A percentile compares a stretch with the other conserved stretches of the same genome.
phyloP scores from a whole-genome alignment of 2,888 invertebrate genomes.

The Diloba caeruleocephala region DNA sequence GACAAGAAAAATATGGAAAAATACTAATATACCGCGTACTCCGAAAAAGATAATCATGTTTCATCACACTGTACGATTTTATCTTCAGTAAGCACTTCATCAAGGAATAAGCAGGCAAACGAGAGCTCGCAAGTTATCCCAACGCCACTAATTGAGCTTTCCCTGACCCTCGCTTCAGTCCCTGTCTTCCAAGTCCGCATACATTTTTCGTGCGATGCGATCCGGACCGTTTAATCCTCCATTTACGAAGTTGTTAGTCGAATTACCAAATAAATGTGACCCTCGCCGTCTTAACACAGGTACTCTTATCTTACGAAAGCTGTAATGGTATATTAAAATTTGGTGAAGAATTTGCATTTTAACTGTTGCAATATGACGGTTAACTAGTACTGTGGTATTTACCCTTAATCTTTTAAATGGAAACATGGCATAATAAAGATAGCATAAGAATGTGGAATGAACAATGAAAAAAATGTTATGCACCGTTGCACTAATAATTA shows the following conservation, averaged over 20 bases:
- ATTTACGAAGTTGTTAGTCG: slow-evolving; percentile 58
- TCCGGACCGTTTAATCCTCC: slow-evolving; percentile 67
- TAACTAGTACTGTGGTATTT: background rate
- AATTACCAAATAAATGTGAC: slow-evolving; percentile 65
- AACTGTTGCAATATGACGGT: slow-evolving; percentile 20
- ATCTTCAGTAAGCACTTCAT: slow-evolving; percentile 48
- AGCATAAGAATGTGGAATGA: too few species aligned
- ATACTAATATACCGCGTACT: slow-evolving; percentile 1
- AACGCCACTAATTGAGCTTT: slow-evolving; percentile 62
- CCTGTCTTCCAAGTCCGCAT: slow-evolving; percentile 51
- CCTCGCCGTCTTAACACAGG: slow-evolving; percentile 54
- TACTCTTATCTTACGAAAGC: slow-evolving; percentile 56
- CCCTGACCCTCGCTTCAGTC: slow-evolving; percentile 16
- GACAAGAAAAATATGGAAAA: background rate
- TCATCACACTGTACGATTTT: slow-evolving; percentile 42
- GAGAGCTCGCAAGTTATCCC: slow-evolving; percentile 57
- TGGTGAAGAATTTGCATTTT: slow-evolving; percentile 30
- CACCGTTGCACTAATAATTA: too few species aligned
- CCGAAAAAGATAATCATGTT: slow-evolving; percentile 48
- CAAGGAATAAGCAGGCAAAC: slow-evolving; percentile 54
- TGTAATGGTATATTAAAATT: slow-evolving; percentile 48
- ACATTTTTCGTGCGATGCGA: slow-evolving; percentile 67
- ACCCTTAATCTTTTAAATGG: background rate
- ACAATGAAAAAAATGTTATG: too few species aligned
- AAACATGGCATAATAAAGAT: background rate